A percentile compares a stretch with the other conserved stretches of the same genome.
Evolutionary conservation across 2,888 invertebrate species (phyloP).

Genomic region (Andricus quercusramuli): DNA sequence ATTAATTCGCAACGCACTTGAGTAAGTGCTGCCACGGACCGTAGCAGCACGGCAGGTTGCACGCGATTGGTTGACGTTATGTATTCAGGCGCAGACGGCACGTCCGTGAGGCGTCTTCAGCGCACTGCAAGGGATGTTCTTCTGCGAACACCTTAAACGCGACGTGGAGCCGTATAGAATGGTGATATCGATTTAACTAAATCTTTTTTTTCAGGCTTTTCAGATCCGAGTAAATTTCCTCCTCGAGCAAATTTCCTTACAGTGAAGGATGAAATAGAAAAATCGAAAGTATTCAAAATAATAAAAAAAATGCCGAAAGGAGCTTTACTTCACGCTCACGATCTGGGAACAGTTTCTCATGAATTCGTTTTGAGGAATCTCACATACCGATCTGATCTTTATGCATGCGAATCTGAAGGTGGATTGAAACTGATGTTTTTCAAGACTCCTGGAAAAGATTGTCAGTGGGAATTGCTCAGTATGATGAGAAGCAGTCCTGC

Average conservation of each 20-base stretch:
- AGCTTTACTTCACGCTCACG: conserved; percentile 85
- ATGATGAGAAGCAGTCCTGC: conserved; percentile 57
- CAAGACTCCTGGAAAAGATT: conserved; percentile 49
- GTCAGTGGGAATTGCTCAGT: conserved; percentile 69
- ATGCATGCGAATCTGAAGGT: conserved; percentile 77
- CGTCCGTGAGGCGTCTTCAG: too few relatives aligned
- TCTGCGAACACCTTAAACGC: too few relatives aligned
- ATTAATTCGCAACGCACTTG: too few relatives aligned
- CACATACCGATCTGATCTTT: conserved; percentile 83
- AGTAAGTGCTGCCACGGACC: too few relatives aligned
- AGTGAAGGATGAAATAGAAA: conserved; percentile 81
- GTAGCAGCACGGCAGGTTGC: too few relatives aligned
- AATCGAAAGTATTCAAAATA: conserved; percentile 84
- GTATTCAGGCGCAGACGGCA: too few relatives aligned
- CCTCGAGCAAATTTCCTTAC: conserved; percentile 85
- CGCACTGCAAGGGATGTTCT: too few relatives aligned
- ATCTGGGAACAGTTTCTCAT: conserved; percentile 83
- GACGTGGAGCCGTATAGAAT: too few relatives aligned
- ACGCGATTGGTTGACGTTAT: too few relatives aligned
- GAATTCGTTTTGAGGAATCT: conserved; percentile 83
- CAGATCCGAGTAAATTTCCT: conserved; percentile 80
- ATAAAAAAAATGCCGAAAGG: conserved; percentile 88
- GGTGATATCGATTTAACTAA: too few relatives aligned
- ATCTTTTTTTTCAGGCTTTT: conserved; percentile 55
- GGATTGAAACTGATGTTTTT: conserved; percentile 50